These are phyloP conservation scores for Ectemnius continuus DNA, from an alignment of 2,888 invertebrate species.

Conservation along the genomic window DNA sequence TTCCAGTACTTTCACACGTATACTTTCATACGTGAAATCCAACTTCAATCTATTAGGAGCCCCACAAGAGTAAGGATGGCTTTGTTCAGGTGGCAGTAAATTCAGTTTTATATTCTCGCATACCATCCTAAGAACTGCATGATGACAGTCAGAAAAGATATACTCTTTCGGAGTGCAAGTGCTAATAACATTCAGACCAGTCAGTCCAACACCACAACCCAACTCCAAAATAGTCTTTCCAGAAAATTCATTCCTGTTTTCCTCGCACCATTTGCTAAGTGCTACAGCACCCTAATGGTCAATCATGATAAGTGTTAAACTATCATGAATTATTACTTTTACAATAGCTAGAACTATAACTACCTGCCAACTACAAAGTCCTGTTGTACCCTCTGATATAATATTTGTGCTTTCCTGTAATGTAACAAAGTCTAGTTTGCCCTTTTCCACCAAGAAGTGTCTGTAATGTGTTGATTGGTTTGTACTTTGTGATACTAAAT, in stretches of 20 bases:
- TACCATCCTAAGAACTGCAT: conserved; percentile 82
- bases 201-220: conserved; percentile 88
- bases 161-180: conserved; percentile 80
- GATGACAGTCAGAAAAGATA: conserved; percentile 85
- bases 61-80: background rate
- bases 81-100: conserved; percentile 67
- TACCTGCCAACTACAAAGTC: conserved; percentile 89
- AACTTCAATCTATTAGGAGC: conserved; percentile 38
- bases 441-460: conserved; percentile 81
- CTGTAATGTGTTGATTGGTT: conserved; percentile 80
- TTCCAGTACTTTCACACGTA: conserved; percentile 71
- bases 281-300: conserved; percentile 83
- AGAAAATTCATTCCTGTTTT: conserved; percentile 79
- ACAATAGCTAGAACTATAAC: background rate
- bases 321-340: background rate
- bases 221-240: conserved; percentile 84
- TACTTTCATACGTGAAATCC: conserved; percentile 43
- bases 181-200: conserved; percentile 83
- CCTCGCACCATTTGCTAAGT: conserved; percentile 85
- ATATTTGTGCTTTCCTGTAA: conserved; percentile 86
- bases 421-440: conserved; percentile 78
- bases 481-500: conserved; percentile 77
- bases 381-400: conserved; percentile 89
- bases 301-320: conserved; percentile 8
- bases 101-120: conserved; percentile 83